Percentiles rank a stretch among this genome's conserved stretches.
These are phyloP conservation scores for Monarcha castaneiventris DNA, from an alignment of 2,113 vertebrate genomes.

Conservation along the genomic window DNA sequence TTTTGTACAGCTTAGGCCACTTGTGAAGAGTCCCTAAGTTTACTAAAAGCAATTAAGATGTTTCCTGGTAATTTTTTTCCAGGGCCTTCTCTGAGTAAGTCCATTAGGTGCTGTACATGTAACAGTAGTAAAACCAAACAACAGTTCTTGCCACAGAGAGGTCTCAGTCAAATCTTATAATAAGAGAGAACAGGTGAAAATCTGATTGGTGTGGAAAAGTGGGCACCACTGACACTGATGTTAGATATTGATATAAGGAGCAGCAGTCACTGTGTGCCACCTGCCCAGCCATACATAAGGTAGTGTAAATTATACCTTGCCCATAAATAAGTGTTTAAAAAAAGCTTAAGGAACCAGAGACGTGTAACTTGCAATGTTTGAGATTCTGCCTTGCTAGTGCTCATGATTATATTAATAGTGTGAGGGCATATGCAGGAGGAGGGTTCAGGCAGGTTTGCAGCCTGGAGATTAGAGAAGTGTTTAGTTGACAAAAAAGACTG, in stretches of 20 bases:
- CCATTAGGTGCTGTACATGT: not conserved
- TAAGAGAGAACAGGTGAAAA: slow-evolving; percentile 31
- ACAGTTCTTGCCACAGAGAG: not conserved
- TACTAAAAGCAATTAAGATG: not conserved
- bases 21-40: not conserved
- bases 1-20: not conserved
- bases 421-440: not conserved
- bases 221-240: not conserved
- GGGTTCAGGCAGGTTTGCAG: not conserved
- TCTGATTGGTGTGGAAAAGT: not conserved
- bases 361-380: not conserved
- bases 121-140: not conserved
- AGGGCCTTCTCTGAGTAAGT: not conserved
- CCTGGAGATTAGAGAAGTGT: not conserved
- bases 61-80: not conserved
- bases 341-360: slow-evolving; percentile 55
- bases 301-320: slow-evolving; percentile 54
- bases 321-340: slow-evolving; percentile 65
- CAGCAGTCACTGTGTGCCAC: slow-evolving; percentile 9
- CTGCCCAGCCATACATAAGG: slow-evolving; percentile 42
- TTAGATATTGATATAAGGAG: not conserved
- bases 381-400: not conserved
- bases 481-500: not conserved
- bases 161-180: not conserved
- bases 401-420: slow-evolving; percentile 38